A percentile compares a stretch with the other conserved stretches of the same genome.
Evolutionary conservation across 2,797 vertebrate genomes (phyloP).

Genomic region (Crenuchus spilurus): DNA sequence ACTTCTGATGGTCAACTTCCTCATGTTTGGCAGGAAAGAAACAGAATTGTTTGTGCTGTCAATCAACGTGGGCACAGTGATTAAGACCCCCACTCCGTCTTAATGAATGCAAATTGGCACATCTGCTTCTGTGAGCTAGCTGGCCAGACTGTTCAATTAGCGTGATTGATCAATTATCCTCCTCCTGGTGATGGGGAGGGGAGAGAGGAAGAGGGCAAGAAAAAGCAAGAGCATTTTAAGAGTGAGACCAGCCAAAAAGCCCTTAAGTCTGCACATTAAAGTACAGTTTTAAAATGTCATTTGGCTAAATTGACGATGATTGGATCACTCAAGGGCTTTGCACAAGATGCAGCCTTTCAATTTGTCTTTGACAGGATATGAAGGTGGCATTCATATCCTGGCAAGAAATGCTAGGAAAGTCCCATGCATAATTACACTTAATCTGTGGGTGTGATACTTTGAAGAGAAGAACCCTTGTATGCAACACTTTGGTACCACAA

Average conservation of each 20-base stretch:
- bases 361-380: constrained; percentile 32
- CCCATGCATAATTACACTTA: constrained; percentile 5
- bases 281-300: constrained; percentile 57
- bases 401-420: constrained; percentile 14
- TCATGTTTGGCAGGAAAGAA: constrained; percentile 38
- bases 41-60: constrained; percentile 76
- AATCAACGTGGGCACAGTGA: constrained; percentile 77
- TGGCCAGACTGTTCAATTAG: constrained; percentile 86
- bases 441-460: constrained; percentile 8
- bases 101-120: constrained; percentile 88
- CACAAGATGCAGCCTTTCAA: constrained; percentile 27
- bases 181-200: constrained; percentile 65
- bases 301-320: constrained; percentile 51
- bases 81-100: constrained; percentile 78
- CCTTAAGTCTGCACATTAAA: constrained; percentile 48
- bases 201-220: constrained; percentile 50
- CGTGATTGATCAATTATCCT: constrained; percentile 86
- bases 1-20: not conserved
- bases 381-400: constrained; percentile 31
- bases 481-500: not conserved
- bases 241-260: constrained; percentile 20
- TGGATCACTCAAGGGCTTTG: constrained; percentile 41
- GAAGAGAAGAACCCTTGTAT: constrained; percentile 12
- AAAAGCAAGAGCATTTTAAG: constrained; percentile 45
- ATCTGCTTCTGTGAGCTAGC: constrained; percentile 83